A percentile compares a stretch with the other conserved stretches of the same genome.
These are phyloP conservation scores for Sycophaga agraensis DNA, from an alignment of 1,140 invertebrate species.

Conservation along the genomic window DNA sequence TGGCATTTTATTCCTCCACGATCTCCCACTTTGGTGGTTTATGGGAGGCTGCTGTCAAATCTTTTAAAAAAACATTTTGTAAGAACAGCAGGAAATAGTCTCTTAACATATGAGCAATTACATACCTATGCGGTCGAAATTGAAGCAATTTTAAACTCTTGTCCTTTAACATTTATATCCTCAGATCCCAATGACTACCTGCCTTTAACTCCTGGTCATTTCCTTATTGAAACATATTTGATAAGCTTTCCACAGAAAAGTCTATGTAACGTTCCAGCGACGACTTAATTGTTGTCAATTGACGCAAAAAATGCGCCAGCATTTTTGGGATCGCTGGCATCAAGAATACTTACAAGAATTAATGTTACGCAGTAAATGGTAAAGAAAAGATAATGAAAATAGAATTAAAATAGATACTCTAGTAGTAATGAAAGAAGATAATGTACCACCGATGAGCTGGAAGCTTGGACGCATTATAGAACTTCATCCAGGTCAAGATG, in stretches of 20 bases:
- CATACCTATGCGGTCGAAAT: background rate
- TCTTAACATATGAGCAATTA: background rate
- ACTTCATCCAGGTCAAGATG: no score
- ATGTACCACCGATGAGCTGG: background rate
- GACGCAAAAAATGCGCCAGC: background rate
- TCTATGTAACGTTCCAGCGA: no score
- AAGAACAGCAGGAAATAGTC: background rate
- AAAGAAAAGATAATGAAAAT: background rate
- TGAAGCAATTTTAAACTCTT: constrained; percentile 7
- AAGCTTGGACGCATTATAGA: background rate
- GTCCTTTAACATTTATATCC: background rate
- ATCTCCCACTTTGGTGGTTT: background rate
- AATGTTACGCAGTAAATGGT: background rate
- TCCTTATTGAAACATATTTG: constrained; percentile 11
- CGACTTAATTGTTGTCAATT: background rate
- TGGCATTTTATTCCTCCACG: background rate
- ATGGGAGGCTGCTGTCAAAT: background rate
- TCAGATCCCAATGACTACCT: background rate
- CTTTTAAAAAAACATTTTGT: constrained; percentile 1
- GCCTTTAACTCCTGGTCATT: constrained; percentile 10
- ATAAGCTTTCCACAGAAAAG: background rate
- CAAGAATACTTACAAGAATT: background rate
- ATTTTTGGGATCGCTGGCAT: background rate
- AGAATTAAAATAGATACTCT: background rate
- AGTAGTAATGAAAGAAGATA: background rate